These are phyloP conservation scores for Sarcophaga bullata DNA, from an alignment of 1,140 invertebrate genomes.

Conservation along the genomic window DNA sequence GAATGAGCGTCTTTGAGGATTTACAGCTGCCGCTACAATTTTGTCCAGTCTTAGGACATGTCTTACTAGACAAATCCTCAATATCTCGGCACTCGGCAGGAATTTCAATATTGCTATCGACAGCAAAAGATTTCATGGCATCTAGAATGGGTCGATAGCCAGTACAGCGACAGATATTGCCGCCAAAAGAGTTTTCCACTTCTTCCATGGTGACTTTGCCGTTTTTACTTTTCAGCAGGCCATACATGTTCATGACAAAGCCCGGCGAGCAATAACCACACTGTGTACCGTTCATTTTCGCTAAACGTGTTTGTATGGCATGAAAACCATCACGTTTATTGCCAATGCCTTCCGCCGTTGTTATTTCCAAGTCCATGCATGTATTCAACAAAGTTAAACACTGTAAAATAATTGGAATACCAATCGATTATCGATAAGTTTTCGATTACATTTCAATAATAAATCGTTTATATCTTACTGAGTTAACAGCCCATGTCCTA, in stretches of 20 bases:
- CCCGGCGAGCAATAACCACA: slow-evolving; percentile 83
- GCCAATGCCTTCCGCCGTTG: slow-evolving; percentile 81
- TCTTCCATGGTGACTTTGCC: slow-evolving; percentile 72
- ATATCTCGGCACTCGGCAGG: slow-evolving; percentile 48
- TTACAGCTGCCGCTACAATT: slow-evolving; percentile 43
- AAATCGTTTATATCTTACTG: slow-evolving; percentile 54
- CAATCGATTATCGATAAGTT: not conserved
- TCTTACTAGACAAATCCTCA: slow-evolving; percentile 43
- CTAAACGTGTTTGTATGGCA: slow-evolving; percentile 73
- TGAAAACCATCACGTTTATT: slow-evolving; percentile 75
- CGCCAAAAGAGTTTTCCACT: slow-evolving; percentile 78
- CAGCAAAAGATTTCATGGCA: slow-evolving; percentile 78
- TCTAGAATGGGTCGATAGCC: slow-evolving; percentile 85
- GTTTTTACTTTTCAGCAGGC: slow-evolving; percentile 67
- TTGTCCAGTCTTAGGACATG: slow-evolving; percentile 43
- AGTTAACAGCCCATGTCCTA: slow-evolving; percentile 76
- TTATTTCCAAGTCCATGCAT: slow-evolving; percentile 78
- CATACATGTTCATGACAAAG: slow-evolving; percentile 87
- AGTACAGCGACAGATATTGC: slow-evolving; percentile 86
- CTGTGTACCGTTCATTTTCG: slow-evolving; percentile 77
- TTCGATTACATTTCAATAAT: not conserved
- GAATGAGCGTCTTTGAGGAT: slow-evolving; percentile 51
- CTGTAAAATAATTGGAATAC: not conserved
- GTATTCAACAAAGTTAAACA: slow-evolving; percentile 75
- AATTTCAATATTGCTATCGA: slow-evolving; percentile 75